Conservation (phyloP, 2,113 vertebrate genomes). For the Salminus brasiliensis region DNA sequence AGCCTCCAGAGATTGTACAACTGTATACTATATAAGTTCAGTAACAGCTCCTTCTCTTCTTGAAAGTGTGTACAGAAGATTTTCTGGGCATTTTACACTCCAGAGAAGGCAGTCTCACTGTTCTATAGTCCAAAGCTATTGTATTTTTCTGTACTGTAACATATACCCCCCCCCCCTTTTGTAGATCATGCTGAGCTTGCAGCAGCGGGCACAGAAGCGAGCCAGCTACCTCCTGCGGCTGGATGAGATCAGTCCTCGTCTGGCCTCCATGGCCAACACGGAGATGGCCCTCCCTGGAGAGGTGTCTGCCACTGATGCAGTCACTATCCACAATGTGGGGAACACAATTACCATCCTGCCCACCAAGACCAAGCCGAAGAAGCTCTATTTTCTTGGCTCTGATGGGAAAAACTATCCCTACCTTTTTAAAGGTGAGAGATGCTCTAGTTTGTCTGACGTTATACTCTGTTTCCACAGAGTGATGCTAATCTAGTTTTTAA, state of each 20-base stretch:
- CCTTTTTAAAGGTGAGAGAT: constrained; percentile 90
- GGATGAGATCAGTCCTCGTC: constrained; percentile 94
- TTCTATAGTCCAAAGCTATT: too few relatives aligned
- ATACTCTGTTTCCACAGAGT: too few relatives aligned
- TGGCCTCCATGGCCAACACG: constrained; percentile 89
- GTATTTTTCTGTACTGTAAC: background rate
- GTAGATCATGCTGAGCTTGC: constrained; percentile 95
- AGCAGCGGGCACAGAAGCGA: constrained; percentile 95
- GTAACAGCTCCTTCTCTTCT: too few relatives aligned
- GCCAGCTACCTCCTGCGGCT: constrained; percentile 91
- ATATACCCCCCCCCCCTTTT: background rate
- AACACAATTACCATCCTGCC: constrained; percentile 96
- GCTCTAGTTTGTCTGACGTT: too few relatives aligned
- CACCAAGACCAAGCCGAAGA: constrained; percentile 98
- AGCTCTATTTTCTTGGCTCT: constrained; percentile 93
- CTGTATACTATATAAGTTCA: too few relatives aligned
- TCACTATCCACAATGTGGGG: constrained; percentile 94
- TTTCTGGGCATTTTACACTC: too few relatives aligned
- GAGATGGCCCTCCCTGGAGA: constrained; percentile 96
- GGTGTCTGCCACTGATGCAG: constrained; percentile 90
- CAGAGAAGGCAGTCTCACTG: too few relatives aligned
- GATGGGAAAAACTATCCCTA: constrained; percentile 96
- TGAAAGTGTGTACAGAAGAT: too few relatives aligned
- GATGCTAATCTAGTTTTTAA: too few relatives aligned
- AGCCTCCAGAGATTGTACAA: background rate